Percentiles rank a stretch among this genome's conserved stretches.
Conservation (phyloP, 2,888 invertebrate species). For the Cephus spinipes region DNA sequence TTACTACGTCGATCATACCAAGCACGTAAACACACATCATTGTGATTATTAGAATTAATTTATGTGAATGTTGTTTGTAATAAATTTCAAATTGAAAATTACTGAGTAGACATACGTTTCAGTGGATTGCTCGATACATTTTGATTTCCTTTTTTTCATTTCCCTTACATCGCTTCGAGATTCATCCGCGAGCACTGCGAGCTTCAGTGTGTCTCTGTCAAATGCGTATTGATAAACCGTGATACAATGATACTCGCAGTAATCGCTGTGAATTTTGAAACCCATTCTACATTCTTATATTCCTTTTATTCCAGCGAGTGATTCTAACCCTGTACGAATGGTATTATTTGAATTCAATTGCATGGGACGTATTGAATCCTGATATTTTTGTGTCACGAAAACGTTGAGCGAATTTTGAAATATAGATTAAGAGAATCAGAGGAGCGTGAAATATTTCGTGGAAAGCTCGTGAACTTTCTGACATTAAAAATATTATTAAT, state of each 20-base stretch:
- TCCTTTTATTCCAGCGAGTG: not conserved
- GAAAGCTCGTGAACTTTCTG: too few species aligned
- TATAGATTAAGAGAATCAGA: too few species aligned
- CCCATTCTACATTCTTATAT: not conserved
- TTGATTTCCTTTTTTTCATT: slow-evolving; percentile 16
- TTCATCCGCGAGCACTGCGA: not conserved
- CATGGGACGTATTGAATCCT: too few species aligned
- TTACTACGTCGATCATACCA: not conserved
- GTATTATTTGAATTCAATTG: too few species aligned
- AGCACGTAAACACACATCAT: slow-evolving; percentile 21
- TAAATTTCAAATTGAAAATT: slow-evolving; percentile 40
- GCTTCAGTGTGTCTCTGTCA: not conserved
- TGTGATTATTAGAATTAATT: slow-evolving; percentile 45
- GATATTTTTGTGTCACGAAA: too few species aligned
- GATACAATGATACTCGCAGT: not conserved
- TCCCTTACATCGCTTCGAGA: not conserved
- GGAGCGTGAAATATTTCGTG: too few species aligned
- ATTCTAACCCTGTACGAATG: not conserved
- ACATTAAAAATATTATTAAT: not conserved
- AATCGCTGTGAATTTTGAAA: not conserved
- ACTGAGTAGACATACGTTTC: too few species aligned
- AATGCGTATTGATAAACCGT: not conserved
- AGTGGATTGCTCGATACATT: too few species aligned
- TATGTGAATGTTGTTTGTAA: slow-evolving; percentile 49
- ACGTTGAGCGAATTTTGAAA: too few species aligned